These are phyloP conservation scores for Salvelinus namaycush DNA, from an alignment of 2,113 vertebrate species.

Conservation along the genomic window DNA sequence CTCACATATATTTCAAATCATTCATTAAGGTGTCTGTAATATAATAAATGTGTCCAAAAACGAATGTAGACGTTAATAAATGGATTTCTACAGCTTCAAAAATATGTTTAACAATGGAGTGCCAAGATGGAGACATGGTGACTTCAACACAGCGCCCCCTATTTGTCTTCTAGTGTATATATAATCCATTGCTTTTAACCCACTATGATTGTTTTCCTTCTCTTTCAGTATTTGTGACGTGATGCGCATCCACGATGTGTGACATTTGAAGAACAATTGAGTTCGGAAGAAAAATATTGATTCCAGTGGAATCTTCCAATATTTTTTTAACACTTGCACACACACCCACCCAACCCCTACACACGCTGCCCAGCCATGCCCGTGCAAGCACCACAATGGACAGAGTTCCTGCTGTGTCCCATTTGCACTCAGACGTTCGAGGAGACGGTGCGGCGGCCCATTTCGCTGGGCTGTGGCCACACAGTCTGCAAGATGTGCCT, in stretches of 20 bases:
- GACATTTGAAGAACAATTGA: slow-evolving; percentile 85
- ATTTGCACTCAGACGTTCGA: slow-evolving; percentile 99
- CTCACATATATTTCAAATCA: too few species aligned
- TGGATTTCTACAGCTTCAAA: too few species aligned
- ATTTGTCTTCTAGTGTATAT: too few species aligned
- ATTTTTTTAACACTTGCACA: slow-evolving; percentile 56
- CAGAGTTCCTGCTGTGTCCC: slow-evolving; percentile 97
- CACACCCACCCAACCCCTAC: slow-evolving; percentile 18
- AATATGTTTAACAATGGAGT: too few species aligned
- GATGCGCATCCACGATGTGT: slow-evolving; percentile 92
- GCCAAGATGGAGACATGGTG: too few species aligned
- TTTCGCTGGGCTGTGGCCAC: slow-evolving; percentile 96
- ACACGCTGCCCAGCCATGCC: slow-evolving; percentile 85
- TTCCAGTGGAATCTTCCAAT: slow-evolving; percentile 99
- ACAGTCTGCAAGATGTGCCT: slow-evolving; percentile 99
- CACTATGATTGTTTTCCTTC: slow-evolving; percentile 34
- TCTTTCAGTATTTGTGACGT: slow-evolving; percentile 91
- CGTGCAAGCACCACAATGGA: slow-evolving; percentile 99
- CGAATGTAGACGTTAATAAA: too few species aligned
- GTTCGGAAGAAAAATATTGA: slow-evolving; percentile 83
- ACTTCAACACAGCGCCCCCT: too few species aligned
- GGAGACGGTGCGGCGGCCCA: slow-evolving; percentile 94
- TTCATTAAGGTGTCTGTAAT: too few species aligned
- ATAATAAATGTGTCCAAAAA: too few species aligned
- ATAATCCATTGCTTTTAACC: neutral